Evolutionary conservation across 2,797 vertebrate species (phyloP).

Genomic region (Allobates femoralis): DNA sequence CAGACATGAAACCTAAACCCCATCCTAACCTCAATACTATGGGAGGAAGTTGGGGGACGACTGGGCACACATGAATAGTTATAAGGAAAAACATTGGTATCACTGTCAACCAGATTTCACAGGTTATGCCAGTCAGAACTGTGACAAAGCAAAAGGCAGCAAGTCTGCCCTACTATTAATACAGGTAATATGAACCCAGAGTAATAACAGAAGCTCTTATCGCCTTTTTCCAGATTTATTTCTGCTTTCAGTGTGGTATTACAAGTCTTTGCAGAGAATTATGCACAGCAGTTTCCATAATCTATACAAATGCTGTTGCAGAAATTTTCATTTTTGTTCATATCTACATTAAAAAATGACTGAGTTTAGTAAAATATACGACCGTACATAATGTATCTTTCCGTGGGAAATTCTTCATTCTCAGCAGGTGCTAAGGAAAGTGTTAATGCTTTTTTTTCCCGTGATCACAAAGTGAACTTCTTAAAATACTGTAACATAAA

Average conservation of each 20-base stretch:
- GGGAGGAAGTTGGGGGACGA: neutral
- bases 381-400: slow-evolving; percentile 6
- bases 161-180: slow-evolving; percentile 52
- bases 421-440: slow-evolving; percentile 59
- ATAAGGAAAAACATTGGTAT: slow-evolving; percentile 44
- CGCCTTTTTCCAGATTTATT: slow-evolving; percentile 65
- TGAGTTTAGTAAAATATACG: slow-evolving; percentile 28
- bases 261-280: slow-evolving; percentile 53
- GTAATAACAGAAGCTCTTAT: slow-evolving; percentile 59
- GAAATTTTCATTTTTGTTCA: slow-evolving; percentile 34
- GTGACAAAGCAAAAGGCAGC: slow-evolving; percentile 54
- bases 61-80: slow-evolving; percentile 42
- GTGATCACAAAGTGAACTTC: slow-evolving; percentile 53
- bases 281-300: slow-evolving; percentile 57
- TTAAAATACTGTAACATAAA: slow-evolving; percentile 60
- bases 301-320: slow-evolving; percentile 55
- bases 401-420: slow-evolving; percentile 41
- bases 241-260: slow-evolving; percentile 66
- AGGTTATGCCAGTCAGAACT: slow-evolving; percentile 53
- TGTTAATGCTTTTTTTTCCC: slow-evolving; percentile 59
- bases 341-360: slow-evolving; percentile 32
- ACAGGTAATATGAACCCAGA: slow-evolving; percentile 60
- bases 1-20: neutral
- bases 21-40: neutral
- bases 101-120: slow-evolving; percentile 57